A percentile compares a stretch with the other conserved stretches of the same genome.
phyloP scores from a whole-genome alignment of 2,797 vertebrate species.

The Enteromius trimaculatus region DNA sequence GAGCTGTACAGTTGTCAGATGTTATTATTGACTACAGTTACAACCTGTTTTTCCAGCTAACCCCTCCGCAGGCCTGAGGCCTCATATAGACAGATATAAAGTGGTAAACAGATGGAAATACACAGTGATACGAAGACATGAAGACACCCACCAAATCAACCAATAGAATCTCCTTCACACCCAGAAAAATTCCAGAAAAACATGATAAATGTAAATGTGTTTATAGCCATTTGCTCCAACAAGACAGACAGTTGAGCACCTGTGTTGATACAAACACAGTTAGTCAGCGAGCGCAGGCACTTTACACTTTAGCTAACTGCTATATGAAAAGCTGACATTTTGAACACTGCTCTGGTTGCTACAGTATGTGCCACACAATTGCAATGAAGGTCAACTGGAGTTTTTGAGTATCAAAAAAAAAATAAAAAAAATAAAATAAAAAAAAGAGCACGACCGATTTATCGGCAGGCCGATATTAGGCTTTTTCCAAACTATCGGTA shows the following conservation, averaged over 20 bases:
- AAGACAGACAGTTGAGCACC: background rate
- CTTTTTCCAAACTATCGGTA: no score
- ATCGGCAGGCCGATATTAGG: no score
- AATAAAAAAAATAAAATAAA: no score
- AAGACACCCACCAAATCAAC: conserved; percentile 2
- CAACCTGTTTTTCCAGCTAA: conserved; percentile 65
- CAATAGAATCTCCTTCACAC: background rate
- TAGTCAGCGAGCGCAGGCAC: background rate
- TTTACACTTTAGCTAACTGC: background rate
- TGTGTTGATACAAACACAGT: conserved; percentile 19
- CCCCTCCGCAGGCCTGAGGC: conserved; percentile 23
- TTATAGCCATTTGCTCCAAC: background rate
- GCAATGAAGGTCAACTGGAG: background rate
- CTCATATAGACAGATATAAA: background rate
- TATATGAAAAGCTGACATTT: background rate
- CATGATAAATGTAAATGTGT: background rate
- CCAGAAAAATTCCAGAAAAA: no score
- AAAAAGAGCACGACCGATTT: no score
- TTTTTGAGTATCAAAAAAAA: background rate
- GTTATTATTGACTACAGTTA: conserved; percentile 9
- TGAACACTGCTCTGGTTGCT: background rate
- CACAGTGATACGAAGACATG: background rate
- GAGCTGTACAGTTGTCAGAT: background rate
- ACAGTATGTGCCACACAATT: background rate
- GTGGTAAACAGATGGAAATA: background rate